Evolutionary conservation across 1,140 invertebrate species (phyloP).

Genomic region (Bombus breviceps): DNA sequence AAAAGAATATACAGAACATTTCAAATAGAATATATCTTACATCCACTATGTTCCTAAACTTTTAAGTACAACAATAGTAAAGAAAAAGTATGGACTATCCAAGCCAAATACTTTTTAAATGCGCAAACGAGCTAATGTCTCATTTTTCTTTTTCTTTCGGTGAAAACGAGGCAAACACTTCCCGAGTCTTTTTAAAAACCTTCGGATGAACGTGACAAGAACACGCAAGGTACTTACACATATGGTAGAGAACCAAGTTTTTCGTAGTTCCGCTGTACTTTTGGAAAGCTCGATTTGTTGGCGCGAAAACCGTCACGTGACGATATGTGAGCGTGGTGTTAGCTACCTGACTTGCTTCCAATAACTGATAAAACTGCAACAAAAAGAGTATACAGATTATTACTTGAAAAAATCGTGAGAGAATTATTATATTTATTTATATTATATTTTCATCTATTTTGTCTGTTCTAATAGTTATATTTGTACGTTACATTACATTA

Average conservation of each 20-base stretch:
- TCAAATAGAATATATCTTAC: not conserved
- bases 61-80: not conserved
- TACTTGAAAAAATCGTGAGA: not conserved
- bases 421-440: not conserved
- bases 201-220: not conserved
- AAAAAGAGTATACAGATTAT: constrained; percentile 59
- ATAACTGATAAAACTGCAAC: constrained; percentile 88
- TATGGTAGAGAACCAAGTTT: constrained; percentile 89
- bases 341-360: constrained; percentile 87
- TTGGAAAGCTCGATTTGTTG: constrained; percentile 91
- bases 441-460: not conserved
- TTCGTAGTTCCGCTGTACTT: constrained; percentile 84
- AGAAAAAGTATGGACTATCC: not conserved
- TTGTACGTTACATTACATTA: not conserved
- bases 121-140: not conserved
- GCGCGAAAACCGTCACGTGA: constrained; percentile 90
- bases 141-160: not conserved
- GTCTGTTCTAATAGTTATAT: no score
- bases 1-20: not conserved
- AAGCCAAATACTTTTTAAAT: not conserved
- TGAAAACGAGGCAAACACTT: not conserved
- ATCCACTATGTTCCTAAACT: not conserved
- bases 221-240: constrained; percentile 86
- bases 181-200: no score
- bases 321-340: constrained; percentile 87